Percentiles rank a stretch among this genome's conserved stretches.
Conservation (phyloP, 2,113 vertebrate species). For the Tetrax tetrax region DNA sequence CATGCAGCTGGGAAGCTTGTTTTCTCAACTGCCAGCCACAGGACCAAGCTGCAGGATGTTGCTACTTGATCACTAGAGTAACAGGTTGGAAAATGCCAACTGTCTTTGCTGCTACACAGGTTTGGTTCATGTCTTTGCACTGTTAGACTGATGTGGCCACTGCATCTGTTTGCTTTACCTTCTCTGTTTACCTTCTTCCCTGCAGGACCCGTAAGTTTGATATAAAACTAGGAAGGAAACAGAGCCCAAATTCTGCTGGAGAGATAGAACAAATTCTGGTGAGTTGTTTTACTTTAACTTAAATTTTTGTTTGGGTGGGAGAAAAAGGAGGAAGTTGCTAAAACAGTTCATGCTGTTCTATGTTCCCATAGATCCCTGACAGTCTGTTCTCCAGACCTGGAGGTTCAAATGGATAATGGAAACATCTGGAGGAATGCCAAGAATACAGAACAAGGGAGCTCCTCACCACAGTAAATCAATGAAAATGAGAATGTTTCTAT, state of each 20-base stretch:
- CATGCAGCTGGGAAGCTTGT: background rate
- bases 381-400: background rate
- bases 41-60: background rate
- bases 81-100: background rate
- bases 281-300: constrained; percentile 1
- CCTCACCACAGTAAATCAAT: background rate
- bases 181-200: constrained; percentile 1
- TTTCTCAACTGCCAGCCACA: constrained; percentile 17
- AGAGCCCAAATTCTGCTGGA: background rate
- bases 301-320: background rate
- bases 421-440: background rate
- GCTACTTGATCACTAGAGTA: background rate
- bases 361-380: background rate
- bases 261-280: background rate
- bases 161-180: constrained; percentile 6
- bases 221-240: background rate
- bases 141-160: background rate
- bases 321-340: background rate
- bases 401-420: background rate
- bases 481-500: background rate
- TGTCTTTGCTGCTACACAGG: background rate
- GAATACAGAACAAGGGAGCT: background rate
- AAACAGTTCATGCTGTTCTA: background rate
- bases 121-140: background rate
- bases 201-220: background rate